Evolutionary conservation across 1,140 invertebrate genomes (phyloP).

Genomic region (Bombus terrestris): DNA sequence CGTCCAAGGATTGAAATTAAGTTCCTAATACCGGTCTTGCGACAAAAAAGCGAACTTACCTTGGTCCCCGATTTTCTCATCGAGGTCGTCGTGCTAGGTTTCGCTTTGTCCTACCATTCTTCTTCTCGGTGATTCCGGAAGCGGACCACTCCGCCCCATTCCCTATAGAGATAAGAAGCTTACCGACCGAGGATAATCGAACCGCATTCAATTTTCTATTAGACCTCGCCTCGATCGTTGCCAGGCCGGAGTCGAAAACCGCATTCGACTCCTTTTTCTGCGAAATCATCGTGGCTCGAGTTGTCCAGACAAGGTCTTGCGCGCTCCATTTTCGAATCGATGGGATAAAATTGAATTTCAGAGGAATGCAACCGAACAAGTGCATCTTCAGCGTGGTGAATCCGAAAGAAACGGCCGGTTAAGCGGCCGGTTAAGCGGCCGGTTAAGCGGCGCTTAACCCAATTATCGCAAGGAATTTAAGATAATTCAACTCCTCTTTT

Average conservation of each 20-base stretch:
- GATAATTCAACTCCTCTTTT: neutral
- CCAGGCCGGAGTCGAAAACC: neutral
- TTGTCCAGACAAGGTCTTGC: neutral
- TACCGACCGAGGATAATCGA: conserved; percentile 13
- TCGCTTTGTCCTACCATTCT: conserved; percentile 19
- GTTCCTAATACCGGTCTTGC: conserved; percentile 6
- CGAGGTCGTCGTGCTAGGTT: neutral
- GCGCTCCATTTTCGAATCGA: neutral
- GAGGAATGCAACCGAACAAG: neutral
- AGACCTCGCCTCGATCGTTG: neutral
- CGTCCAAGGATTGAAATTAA: conserved; percentile 29
- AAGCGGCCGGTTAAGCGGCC: too few relatives aligned
- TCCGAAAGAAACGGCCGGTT: neutral
- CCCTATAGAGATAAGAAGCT: conserved; percentile 29
- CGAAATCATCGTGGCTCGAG: neutral
- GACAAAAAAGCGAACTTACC: neutral
- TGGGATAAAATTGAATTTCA: neutral
- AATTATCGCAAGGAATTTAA: neutral
- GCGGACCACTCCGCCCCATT: neutral
- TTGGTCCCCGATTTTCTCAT: neutral
- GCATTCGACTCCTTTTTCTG: neutral
- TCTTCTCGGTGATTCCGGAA: too few relatives aligned
- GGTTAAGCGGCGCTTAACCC: conserved; percentile 13
- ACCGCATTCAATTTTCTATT: conserved; percentile 29
- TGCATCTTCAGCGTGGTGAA: neutral